These are phyloP conservation scores for Tiphia femorata DNA, from an alignment of 2,888 invertebrate species.

Conservation along the genomic window DNA sequence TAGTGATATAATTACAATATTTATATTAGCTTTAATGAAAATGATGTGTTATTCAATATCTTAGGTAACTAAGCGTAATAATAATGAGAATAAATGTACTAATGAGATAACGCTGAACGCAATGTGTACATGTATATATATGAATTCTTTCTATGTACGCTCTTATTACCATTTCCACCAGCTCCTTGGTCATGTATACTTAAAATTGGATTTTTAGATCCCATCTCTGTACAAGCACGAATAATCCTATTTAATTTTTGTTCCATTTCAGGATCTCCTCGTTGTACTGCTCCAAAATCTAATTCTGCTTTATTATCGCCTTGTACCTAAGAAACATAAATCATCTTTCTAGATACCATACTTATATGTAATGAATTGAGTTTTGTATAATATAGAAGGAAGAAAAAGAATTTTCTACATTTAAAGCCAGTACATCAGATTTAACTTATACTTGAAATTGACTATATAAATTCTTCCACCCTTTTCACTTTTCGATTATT, in stretches of 20 bases:
- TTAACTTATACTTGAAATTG: neutral
- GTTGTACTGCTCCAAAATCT: conserved; percentile 97
- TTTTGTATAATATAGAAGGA: neutral
- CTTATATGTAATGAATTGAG: too few relatives aligned
- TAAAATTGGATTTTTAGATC: conserved; percentile 85
- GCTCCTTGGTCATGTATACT: conserved; percentile 99
- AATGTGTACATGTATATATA: neutral
- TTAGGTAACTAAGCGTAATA: too few relatives aligned
- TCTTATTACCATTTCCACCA: conserved; percentile 84
- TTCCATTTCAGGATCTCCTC: conserved; percentile 99
- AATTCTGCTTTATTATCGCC: conserved; percentile 88
- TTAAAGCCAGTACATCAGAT: too few relatives aligned
- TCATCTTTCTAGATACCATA: too few relatives aligned
- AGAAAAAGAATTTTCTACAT: too few relatives aligned
- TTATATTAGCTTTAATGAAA: too few relatives aligned
- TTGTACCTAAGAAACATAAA: conserved; percentile 74
- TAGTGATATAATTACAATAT: neutral
- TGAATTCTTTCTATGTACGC: neutral
- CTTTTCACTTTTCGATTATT: too few relatives aligned
- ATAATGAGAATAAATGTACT: too few relatives aligned
- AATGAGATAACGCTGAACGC: too few relatives aligned
- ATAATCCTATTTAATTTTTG: conserved; percentile 96
- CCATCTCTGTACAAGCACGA: conserved; percentile 89
- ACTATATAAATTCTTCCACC: neutral
- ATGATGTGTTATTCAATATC: too few relatives aligned